Conservation (phyloP, 2,113 vertebrate genomes). For the Ammodytes marinus region DNA sequence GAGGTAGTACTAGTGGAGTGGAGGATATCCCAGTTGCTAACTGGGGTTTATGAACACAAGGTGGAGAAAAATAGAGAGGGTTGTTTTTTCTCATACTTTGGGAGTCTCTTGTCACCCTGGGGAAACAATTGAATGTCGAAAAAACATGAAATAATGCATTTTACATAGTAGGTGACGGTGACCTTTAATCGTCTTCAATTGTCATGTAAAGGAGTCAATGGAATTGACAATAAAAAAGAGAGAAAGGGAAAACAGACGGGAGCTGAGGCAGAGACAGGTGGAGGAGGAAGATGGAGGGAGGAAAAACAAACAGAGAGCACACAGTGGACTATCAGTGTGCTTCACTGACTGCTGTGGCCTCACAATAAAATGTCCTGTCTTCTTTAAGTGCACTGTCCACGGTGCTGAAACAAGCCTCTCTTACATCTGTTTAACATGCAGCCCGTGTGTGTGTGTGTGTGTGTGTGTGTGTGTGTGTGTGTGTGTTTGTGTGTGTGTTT, state of each 20-base stretch:
- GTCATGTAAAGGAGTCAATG: conserved; percentile 27
- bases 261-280: conserved; percentile 32
- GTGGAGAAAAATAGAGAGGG: no score
- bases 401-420: conserved; percentile 76
- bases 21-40: no score
- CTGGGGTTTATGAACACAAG: no score
- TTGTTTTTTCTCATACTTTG: no score
- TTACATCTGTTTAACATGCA: conserved; percentile 68
- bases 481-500: background rate
- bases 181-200: conserved; percentile 36
- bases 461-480: conserved; percentile 7
- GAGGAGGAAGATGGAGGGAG: conserved; percentile 42
- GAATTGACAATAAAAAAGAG: background rate
- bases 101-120: no score
- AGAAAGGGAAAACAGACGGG: conserved; percentile 16
- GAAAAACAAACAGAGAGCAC: conserved; percentile 67
- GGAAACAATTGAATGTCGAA: no score
- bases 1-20: no score
- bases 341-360: conserved; percentile 35
- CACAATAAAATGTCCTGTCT: conserved; percentile 16
- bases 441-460: conserved; percentile 25
- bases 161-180: no score
- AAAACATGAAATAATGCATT: no score
- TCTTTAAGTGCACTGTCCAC: conserved; percentile 72
- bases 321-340: conserved; percentile 43